phyloP scores from a whole-genome alignment of 2,888 invertebrate genomes.

The Epicampocera succincta region DNA sequence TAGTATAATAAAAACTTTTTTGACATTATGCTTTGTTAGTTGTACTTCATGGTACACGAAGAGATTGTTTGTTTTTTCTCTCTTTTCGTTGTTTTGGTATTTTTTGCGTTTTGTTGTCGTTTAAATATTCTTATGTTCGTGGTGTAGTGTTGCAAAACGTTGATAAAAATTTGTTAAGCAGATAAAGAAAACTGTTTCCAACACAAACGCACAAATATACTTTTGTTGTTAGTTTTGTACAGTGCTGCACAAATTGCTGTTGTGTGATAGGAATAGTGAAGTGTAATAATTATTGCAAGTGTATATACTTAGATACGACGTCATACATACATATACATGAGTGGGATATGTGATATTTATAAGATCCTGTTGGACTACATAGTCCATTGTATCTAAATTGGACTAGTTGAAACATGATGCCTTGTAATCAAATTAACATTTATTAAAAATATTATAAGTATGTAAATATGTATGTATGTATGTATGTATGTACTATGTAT shows the following conservation, averaged over 20 bases:
- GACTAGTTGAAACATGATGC: too few species aligned
- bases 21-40: slow-evolving; percentile 16
- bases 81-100: slow-evolving; percentile 23
- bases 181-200: neutral
- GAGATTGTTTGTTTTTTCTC: slow-evolving; percentile 6
- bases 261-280: too few species aligned
- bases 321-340: too few species aligned
- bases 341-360: too few species aligned
- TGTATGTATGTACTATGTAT: too few species aligned
- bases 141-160: slow-evolving; percentile 40
- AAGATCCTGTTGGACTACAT: too few species aligned
- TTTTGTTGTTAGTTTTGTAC: slow-evolving; percentile 20
- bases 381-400: too few species aligned
- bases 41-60: slow-evolving; percentile 19
- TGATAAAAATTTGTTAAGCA: neutral
- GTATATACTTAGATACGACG: too few species aligned
- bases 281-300: too few species aligned
- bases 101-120: slow-evolving; percentile 42
- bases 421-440: too few species aligned
- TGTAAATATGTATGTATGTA: too few species aligned
- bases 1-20: slow-evolving; percentile 2
- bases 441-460: too few species aligned
- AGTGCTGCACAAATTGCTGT: slow-evolving; percentile 7
- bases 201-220: neutral
- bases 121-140: slow-evolving; percentile 15